A percentile compares a stretch with the other conserved stretches of the same genome.
phyloP scores from a whole-genome alignment of 2,888 invertebrate species.

The Pseudoips prasinana region DNA sequence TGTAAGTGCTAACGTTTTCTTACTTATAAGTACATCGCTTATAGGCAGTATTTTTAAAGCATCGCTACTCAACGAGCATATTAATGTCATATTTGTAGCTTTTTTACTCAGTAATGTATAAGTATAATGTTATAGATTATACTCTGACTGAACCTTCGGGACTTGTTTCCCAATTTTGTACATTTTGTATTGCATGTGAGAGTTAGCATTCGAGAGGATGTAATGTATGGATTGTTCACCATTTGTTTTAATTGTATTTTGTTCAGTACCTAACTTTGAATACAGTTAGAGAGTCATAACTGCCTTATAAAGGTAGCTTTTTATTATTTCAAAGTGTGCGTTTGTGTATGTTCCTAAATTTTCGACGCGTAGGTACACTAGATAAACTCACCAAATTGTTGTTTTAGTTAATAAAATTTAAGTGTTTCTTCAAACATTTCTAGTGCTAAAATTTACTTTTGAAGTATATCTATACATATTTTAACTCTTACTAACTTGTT shows the following conservation, averaged over 20 bases:
- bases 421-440: constrained; percentile 53
- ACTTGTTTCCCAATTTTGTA: constrained; percentile 53
- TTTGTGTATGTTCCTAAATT: constrained; percentile 75
- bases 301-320: constrained; percentile 60
- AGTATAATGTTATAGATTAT: constrained; percentile 54
- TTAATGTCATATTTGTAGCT: constrained; percentile 65
- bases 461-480: constrained; percentile 63
- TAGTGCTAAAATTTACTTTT: constrained; percentile 63
- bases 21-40: constrained; percentile 54
- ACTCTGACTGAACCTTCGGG: constrained; percentile 64
- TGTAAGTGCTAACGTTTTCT: constrained; percentile 48
- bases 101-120: constrained; percentile 66
- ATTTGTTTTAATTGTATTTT: constrained; percentile 20
- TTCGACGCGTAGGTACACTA: constrained; percentile 49
- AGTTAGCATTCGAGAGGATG: constrained; percentile 40
- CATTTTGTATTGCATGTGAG: constrained; percentile 52
- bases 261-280: constrained; percentile 14
- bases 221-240: constrained; percentile 37
- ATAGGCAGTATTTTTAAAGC: constrained; percentile 67
- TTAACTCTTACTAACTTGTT: constrained; percentile 75
- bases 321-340: constrained; percentile 39
- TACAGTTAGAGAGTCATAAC: constrained; percentile 32
- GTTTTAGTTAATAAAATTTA: constrained; percentile 54
- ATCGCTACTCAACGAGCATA: constrained; percentile 57
- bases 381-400: constrained; percentile 74